A percentile compares a stretch with the other conserved stretches of the same genome.
phyloP scores from a whole-genome alignment of 2,113 vertebrate species.

The Sorex araneus region DNA sequence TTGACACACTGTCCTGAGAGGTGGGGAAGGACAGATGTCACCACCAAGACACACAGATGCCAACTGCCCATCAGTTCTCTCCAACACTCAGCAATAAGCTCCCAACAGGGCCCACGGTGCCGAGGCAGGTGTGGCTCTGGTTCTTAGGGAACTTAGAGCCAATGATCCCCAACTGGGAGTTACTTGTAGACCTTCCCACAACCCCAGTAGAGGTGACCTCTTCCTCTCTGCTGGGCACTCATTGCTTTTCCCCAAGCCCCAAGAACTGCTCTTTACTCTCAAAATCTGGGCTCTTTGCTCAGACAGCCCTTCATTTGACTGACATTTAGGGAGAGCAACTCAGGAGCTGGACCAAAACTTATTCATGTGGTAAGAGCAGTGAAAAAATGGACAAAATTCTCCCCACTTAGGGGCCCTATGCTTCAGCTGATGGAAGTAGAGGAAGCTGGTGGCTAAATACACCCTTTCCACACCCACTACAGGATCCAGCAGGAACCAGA shows the following conservation, averaged over 20 bases:
- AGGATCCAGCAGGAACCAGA: not conserved
- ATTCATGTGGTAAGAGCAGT: not conserved
- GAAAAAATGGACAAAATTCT: not conserved
- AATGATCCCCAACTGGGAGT: not conserved
- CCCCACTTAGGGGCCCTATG: not conserved
- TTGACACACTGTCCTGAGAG: not conserved
- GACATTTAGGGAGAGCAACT: not conserved
- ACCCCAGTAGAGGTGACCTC: not conserved
- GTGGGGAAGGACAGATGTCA: not conserved
- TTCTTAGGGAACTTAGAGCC: not conserved
- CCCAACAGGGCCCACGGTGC: too few relatives aligned
- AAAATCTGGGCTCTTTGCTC: slow-evolving; percentile 53
- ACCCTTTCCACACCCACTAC: not conserved
- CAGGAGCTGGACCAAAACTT: not conserved
- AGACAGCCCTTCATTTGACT: not conserved
- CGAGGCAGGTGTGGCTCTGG: not conserved
- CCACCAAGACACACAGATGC: not conserved
- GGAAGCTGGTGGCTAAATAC: not conserved
- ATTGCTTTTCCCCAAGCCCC: not conserved
- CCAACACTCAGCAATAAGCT: not conserved
- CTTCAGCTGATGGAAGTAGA: not conserved
- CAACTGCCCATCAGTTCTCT: not conserved
- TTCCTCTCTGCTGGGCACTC: not conserved
- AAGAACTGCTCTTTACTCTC: not conserved
- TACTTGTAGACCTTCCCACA: not conserved